A percentile compares a stretch with the other conserved stretches of the same genome.
phyloP scores from a whole-genome alignment of 2,797 vertebrate species.

The Phrynocephalus guinanensis region DNA sequence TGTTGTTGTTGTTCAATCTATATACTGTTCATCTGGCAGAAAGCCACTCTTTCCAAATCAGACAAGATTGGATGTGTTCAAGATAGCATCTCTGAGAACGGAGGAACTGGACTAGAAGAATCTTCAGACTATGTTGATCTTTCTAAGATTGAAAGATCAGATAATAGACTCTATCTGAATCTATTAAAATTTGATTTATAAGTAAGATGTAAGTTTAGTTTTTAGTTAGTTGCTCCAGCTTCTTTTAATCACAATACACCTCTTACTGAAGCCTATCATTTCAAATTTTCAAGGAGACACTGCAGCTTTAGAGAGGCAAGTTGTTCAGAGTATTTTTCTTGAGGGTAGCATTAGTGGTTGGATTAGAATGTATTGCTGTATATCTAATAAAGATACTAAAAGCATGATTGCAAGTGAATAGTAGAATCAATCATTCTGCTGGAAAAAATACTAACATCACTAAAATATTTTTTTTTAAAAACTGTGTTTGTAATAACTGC shows the following conservation, averaged over 20 bases:
- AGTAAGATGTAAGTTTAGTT: neutral
- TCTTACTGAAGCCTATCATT: neutral
- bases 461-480: neutral
- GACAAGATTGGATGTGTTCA: no score
- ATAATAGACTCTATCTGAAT: no score
- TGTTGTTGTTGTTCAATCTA: no score
- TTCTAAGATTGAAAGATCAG: no score
- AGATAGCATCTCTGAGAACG: neutral
- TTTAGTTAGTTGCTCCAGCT: neutral
- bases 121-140: neutral
- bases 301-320: neutral
- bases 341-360: neutral
- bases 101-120: neutral
- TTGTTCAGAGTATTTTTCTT: neutral
- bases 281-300: neutral
- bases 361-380: neutral
- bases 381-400: neutral
- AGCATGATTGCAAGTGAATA: neutral
- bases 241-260: neutral
- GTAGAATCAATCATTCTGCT: conserved; percentile 12
- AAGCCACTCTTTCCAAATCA: no score
- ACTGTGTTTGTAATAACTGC: neutral
- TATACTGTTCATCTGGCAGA: no score
- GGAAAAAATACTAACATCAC: conserved; percentile 6
- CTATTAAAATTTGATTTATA: no score